Evolutionary conservation across 2,797 vertebrate genomes (phyloP).

Genomic region (Dryobates pubescens): DNA sequence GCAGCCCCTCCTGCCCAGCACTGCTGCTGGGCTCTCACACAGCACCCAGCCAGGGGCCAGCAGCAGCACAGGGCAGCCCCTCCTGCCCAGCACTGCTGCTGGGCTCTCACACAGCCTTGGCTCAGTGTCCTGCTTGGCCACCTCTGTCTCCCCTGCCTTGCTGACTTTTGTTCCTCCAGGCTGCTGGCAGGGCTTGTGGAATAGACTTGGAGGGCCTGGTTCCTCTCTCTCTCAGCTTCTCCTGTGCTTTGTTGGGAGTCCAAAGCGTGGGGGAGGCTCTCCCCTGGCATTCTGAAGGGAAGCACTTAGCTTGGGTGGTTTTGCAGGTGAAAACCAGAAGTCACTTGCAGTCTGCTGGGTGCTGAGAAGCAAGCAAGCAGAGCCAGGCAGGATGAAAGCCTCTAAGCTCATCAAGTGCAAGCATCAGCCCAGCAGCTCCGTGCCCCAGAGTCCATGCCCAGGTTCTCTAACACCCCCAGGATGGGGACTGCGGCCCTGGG

Average conservation of each 20-base stretch:
- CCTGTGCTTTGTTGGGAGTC: background rate
- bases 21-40: too few species aligned
- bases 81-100: too few species aligned
- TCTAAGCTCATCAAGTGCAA: too few species aligned
- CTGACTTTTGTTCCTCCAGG: background rate
- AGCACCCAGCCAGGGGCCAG: too few species aligned
- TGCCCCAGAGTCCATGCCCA: too few species aligned
- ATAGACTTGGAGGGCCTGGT: background rate
- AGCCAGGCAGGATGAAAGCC: fast-evolving
- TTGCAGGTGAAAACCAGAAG: background rate
- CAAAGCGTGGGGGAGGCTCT: background rate
- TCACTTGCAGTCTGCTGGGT: background rate
- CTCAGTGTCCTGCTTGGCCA: fast-evolving
- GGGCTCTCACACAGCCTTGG: background rate
- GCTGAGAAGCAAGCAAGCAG: background rate
- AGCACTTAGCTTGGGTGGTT: background rate
- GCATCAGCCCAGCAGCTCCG: too few species aligned
- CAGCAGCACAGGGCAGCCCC: too few species aligned
- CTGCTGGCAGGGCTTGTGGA: background rate
- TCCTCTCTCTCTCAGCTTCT: background rate
- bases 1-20: too few species aligned
- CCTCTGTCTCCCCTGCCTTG: background rate
- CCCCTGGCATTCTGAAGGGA: background rate
- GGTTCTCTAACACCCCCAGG: too few species aligned
- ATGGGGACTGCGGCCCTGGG: too few species aligned